A percentile compares a stretch with the other conserved stretches of the same genome.
phyloP scores from a whole-genome alignment of 1,140 invertebrate genomes.

The Pectinophora gossypiella region DNA sequence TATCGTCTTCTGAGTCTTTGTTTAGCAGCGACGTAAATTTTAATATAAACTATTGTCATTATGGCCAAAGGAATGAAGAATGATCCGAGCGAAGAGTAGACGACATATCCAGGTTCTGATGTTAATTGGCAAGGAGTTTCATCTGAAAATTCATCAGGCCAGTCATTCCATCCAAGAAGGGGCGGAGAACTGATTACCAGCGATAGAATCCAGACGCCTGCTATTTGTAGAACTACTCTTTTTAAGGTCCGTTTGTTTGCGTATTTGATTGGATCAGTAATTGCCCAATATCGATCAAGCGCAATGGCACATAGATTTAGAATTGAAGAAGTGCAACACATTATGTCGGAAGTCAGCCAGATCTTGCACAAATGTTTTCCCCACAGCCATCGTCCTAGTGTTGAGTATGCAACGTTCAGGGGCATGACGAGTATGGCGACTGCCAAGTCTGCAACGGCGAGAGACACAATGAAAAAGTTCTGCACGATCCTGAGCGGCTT shows the following conservation, averaged over 20 bases:
- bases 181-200: constrained; percentile 94
- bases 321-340: constrained; percentile 96
- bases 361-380: constrained; percentile 92
- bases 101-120: constrained; percentile 88
- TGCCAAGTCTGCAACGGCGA: constrained; percentile 94
- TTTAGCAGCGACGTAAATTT: constrained; percentile 91
- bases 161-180: constrained; percentile 96
- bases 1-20: constrained; percentile 84
- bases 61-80: constrained; percentile 96
- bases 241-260: constrained; percentile 93
- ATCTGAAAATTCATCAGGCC: constrained; percentile 84
- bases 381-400: constrained; percentile 90
- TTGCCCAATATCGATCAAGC: constrained; percentile 92
- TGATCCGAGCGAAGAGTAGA: constrained; percentile 94
- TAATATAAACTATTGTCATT: constrained; percentile 94
- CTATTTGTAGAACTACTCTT: constrained; percentile 90
- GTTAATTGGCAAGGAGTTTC: constrained; percentile 84
- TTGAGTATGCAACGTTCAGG: constrained; percentile 92
- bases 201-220: constrained; percentile 92
- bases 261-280: constrained; percentile 97
- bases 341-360: constrained; percentile 95
- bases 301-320: constrained; percentile 96
- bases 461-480: constrained; percentile 96
- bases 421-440: constrained; percentile 97
- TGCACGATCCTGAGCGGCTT: constrained; percentile 94